A percentile compares a stretch with the other conserved stretches of the same genome.
phyloP scores from a whole-genome alignment of 2,113 vertebrate species.

The Sminthopsis crassicaudata region DNA sequence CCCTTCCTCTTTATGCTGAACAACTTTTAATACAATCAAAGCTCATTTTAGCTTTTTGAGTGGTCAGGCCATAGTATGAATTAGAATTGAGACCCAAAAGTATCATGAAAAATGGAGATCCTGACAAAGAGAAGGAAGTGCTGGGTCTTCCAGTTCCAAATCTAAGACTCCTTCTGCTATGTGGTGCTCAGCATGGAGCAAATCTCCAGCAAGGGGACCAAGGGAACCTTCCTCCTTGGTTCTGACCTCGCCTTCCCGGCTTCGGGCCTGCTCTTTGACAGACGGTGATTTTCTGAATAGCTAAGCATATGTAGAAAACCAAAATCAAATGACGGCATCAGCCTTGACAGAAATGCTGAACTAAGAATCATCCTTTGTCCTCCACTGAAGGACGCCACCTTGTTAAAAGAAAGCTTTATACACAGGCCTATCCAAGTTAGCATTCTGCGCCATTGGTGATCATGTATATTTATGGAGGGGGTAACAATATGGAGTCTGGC shows the following conservation, averaged over 20 bases:
- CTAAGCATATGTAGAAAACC: slow-evolving; percentile 98
- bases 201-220: slow-evolving; percentile 55
- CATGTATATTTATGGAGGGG: slow-evolving; percentile 71
- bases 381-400: slow-evolving; percentile 87
- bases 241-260: slow-evolving; percentile 78
- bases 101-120: neutral
- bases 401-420: slow-evolving; percentile 82
- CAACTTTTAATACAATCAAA: neutral
- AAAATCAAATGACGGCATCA: slow-evolving; percentile 94
- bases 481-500: slow-evolving; percentile 53
- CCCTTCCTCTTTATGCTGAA: neutral
- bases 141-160: neutral
- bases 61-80: neutral
- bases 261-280: slow-evolving; percentile 78
- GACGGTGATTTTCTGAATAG: slow-evolving; percentile 90
- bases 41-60: neutral
- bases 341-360: slow-evolving; percentile 99
- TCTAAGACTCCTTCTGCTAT: neutral
- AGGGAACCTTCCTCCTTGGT: slow-evolving; percentile 77
- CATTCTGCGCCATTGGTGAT: slow-evolving; percentile 69
- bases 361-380: slow-evolving; percentile 88
- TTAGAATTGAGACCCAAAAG: neutral
- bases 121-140: neutral
- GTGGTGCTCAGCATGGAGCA: slow-evolving; percentile 75
- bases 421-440: slow-evolving; percentile 72